Evolutionary conservation across 1,140 invertebrate genomes (phyloP).

Genomic region (Caerostris darwini): DNA sequence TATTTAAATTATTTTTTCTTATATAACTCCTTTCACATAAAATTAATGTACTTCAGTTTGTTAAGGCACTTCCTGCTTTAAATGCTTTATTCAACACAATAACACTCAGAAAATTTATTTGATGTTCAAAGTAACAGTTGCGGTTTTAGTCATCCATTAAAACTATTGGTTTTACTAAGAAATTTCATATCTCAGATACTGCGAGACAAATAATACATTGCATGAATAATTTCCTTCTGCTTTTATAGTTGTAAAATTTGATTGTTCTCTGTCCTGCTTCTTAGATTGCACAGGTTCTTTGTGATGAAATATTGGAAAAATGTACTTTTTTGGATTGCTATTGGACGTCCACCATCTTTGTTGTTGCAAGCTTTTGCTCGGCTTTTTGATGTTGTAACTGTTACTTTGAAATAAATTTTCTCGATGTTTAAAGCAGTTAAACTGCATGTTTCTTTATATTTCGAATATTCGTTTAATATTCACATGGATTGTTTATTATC

Average conservation of each 20-base stretch:
- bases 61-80: too few relatives aligned
- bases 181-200: background rate
- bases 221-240: background rate
- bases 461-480: background rate
- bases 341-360: slow-evolving; percentile 68
- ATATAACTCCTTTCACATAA: too few relatives aligned
- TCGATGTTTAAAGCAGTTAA: background rate
- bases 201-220: background rate
- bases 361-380: slow-evolving; percentile 63
- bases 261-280: background rate
- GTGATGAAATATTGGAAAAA: background rate
- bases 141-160: background rate
- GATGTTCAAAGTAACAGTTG: slow-evolving; percentile 26
- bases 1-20: too few relatives aligned
- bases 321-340: background rate
- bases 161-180: background rate
- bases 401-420: slow-evolving; percentile 48
- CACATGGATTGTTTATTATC: background rate
- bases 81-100: too few relatives aligned
- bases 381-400: slow-evolving; percentile 48
- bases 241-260: background rate
- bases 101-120: background rate
- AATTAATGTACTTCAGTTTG: too few relatives aligned
- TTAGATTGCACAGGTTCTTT: background rate
- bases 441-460: background rate